Evolutionary conservation across 1,140 invertebrate genomes (phyloP).

Genomic region (Venustaconcha ellipsiformis): DNA sequence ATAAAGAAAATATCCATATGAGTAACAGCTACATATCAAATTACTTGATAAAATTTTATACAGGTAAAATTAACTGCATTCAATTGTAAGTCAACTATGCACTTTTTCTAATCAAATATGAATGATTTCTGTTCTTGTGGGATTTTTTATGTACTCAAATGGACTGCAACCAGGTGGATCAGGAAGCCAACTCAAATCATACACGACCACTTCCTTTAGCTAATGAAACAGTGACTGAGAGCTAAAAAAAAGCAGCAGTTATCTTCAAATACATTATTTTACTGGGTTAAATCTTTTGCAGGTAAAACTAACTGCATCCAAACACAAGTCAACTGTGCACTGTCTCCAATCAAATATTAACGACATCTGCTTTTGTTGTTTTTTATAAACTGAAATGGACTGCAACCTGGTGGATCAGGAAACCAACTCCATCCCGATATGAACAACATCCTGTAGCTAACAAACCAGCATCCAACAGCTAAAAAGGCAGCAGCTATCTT

Average conservation of each 20-base stretch:
- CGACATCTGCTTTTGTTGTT: background rate
- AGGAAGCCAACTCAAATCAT: constrained; percentile 36
- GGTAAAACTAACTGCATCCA: background rate
- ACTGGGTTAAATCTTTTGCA: no score
- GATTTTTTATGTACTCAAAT: constrained; percentile 38
- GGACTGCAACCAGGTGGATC: constrained; percentile 48
- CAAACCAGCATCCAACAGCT: constrained; percentile 91
- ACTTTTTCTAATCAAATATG: background rate
- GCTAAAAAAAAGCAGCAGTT: constrained; percentile 85
- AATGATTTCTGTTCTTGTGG: background rate
- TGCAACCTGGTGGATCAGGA: constrained; percentile 50
- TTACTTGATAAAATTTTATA: no score
- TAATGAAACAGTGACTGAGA: constrained; percentile 90
- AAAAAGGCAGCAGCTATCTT: constrained; percentile 90
- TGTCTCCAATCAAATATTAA: background rate
- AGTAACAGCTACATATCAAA: no score
- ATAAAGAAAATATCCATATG: no score
- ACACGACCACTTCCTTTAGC: constrained; percentile 84
- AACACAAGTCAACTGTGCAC: background rate
- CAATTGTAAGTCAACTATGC: background rate
- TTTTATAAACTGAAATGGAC: constrained; percentile 46
- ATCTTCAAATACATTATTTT: constrained; percentile 76
- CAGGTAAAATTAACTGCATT: background rate
- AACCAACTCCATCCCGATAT: constrained; percentile 32
- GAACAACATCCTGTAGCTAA: constrained; percentile 90